Percentiles rank a stretch among this genome's conserved stretches.
Conservation (phyloP, 2,888 invertebrate genomes). For the Dioctria rufipes region DNA sequence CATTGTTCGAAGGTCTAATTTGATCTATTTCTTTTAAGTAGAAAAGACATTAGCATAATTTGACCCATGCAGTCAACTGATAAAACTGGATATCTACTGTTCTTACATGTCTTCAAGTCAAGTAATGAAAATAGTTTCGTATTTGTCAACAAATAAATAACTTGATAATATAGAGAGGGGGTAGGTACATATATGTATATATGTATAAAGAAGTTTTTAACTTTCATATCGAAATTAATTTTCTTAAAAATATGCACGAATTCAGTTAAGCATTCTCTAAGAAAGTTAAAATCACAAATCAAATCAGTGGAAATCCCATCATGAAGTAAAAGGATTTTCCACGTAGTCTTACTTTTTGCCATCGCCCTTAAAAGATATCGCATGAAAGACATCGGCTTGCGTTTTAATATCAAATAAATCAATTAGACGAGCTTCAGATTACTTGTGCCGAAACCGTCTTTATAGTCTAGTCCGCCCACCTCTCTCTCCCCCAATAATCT, state of each 20-base stretch:
- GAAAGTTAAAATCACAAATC: constrained; percentile 38
- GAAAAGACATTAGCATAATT: no score
- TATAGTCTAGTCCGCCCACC: constrained; percentile 24
- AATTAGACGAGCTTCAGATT: constrained; percentile 58
- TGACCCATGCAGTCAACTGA: no score
- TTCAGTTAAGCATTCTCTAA: constrained; percentile 2
- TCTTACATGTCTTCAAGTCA: no score
- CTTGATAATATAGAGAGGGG: no score
- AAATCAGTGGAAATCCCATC: constrained; percentile 55
- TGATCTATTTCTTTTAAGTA: no score
- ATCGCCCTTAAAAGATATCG: background rate
- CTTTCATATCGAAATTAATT: constrained; percentile 9
- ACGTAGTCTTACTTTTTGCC: background rate
- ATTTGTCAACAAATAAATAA: no score
- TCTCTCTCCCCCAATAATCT: constrained; percentile 4
- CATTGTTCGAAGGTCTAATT: no score
- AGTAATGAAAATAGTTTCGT: no score
- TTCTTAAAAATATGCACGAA: background rate
- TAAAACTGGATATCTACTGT: no score
- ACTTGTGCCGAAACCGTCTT: constrained; percentile 35
- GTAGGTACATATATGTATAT: no score
- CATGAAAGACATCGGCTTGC: constrained; percentile 44
- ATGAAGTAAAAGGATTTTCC: constrained; percentile 57
- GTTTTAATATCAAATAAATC: constrained; percentile 61
- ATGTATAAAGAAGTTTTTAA: no score